A percentile compares a stretch with the other conserved stretches of the same genome.
These are phyloP conservation scores for Melanotaenia parkinsoni DNA, from an alignment of 2,797 vertebrate genomes.

Conservation along the genomic window DNA sequence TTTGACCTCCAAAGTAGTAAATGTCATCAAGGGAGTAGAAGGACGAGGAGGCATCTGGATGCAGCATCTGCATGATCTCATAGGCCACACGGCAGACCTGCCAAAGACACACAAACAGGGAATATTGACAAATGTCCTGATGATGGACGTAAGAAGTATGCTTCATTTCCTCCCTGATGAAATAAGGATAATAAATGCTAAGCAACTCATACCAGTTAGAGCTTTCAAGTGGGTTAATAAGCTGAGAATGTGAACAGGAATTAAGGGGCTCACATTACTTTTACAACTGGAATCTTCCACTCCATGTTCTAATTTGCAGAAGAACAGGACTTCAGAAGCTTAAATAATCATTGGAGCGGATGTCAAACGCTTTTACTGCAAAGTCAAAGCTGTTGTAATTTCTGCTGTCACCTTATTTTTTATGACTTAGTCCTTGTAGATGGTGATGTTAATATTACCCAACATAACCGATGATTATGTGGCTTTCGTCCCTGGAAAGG, in stretches of 20 bases:
- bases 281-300: conserved; percentile 21
- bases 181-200: conserved; percentile 30
- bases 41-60: conserved; percentile 94
- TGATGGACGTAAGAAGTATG: conserved; percentile 12
- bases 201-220: conserved; percentile 30
- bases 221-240: conserved; percentile 49
- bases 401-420: background rate
- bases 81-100: conserved; percentile 98
- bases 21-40: conserved; percentile 98
- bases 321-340: conserved; percentile 22
- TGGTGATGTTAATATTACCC: background rate
- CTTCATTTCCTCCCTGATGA: conserved; percentile 6
- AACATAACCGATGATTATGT: background rate
- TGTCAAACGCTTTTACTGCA: conserved; percentile 22
- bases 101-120: conserved; percentile 2
- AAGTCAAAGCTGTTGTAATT: conserved; percentile 10
- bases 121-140: conserved; percentile 7
- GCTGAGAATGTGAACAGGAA: conserved; percentile 34
- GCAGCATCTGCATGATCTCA: conserved; percentile 98
- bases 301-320: conserved; percentile 3
- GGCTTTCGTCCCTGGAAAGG: background rate
- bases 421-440: background rate
- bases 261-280: conserved; percentile 41
- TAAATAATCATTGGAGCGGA: conserved; percentile 27
- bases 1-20: conserved; percentile 98